These are phyloP conservation scores for Machaerirhynchus nigripectus DNA, from an alignment of 2,113 vertebrate genomes.

Conservation along the genomic window DNA sequence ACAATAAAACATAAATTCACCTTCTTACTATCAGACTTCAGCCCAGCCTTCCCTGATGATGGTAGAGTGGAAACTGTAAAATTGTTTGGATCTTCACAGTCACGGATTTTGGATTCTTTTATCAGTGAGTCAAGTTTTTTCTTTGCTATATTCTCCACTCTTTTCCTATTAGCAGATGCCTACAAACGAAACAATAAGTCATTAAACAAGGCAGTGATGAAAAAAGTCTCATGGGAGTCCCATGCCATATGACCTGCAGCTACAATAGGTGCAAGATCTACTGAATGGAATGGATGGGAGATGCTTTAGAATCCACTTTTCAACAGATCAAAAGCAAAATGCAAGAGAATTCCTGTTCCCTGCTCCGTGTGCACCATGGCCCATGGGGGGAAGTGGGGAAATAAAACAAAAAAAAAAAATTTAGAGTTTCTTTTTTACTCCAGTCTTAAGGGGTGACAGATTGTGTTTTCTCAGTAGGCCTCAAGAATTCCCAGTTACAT, in stretches of 20 bases:
- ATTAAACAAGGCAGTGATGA: background rate
- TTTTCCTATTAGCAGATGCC: conserved; percentile 90
- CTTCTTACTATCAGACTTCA: conserved; percentile 72
- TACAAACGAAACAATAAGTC: conserved; percentile 41
- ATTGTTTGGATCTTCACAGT: conserved; percentile 89
- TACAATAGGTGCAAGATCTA: background rate
- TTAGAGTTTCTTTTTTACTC: background rate
- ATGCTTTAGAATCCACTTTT: background rate
- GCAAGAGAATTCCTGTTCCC: background rate
- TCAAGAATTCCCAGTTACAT: background rate
- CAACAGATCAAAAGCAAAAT: background rate
- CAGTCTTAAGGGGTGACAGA: background rate
- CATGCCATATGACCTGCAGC: background rate
- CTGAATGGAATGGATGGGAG: background rate
- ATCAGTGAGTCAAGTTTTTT: conserved; percentile 92
- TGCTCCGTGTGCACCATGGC: background rate
- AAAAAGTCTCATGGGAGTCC: background rate
- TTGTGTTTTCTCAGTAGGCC: background rate
- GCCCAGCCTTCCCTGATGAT: conserved; percentile 67
- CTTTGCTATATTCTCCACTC: conserved; percentile 93
- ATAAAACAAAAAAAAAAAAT: background rate
- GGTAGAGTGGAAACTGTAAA: conserved; percentile 83
- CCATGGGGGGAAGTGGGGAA: background rate
- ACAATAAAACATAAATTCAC: background rate
- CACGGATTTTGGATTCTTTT: conserved; percentile 95